Base-by-base conservation (phyloP, 2,113 vertebrate species). In the Agelaius phoeniceus region DNA sequence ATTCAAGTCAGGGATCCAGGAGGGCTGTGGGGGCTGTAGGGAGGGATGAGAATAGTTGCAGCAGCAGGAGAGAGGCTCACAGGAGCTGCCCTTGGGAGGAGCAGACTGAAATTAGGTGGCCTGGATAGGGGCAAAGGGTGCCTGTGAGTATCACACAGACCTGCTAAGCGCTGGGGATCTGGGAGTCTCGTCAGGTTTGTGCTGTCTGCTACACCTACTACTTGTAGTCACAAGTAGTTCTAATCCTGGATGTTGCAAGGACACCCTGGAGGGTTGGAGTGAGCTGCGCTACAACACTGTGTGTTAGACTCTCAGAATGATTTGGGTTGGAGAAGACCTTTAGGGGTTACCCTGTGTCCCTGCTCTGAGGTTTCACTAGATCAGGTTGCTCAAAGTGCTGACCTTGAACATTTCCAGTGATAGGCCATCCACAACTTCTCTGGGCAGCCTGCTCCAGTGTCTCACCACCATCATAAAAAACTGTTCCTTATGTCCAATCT, bases 201-300 rank as follows among this genome's bases (percentile, higher is more conserved):
- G 61, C 48, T 67, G 43, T 76, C 55, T 43, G 8, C 80, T 80
- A 2, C 22, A 5, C 22, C 39, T 41, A 23, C 51, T 75, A 0
- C 43, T 28, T 27, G 8, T 46, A 3, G 31, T 84, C 41, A 49
- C 31, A 65, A 31, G 62, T 21, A 19, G 41, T 55, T 90, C 78
- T 73, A 69, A 9, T 11, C 51, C 51, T 49, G 35, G 43, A 14
- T 63, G 61, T 76, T 67, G 51, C 19, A 46, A 74, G 22, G 19
- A 18, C 20, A 1, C 0, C 0, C 48, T 43, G 80, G 27, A 71
- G 12, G 3, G 46, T 22, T 20, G 12, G 39, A 3, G 15, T 26
- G 33, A 55, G 31, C 33, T 12, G 35, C 18, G 26, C 46, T 61
- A 10, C 1, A 3, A 28, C 28, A n/a, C 0, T 1, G 19, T 1